phyloP scores from a whole-genome alignment of 1,140 invertebrate genomes.

The Zaprionus ornatus region DNA sequence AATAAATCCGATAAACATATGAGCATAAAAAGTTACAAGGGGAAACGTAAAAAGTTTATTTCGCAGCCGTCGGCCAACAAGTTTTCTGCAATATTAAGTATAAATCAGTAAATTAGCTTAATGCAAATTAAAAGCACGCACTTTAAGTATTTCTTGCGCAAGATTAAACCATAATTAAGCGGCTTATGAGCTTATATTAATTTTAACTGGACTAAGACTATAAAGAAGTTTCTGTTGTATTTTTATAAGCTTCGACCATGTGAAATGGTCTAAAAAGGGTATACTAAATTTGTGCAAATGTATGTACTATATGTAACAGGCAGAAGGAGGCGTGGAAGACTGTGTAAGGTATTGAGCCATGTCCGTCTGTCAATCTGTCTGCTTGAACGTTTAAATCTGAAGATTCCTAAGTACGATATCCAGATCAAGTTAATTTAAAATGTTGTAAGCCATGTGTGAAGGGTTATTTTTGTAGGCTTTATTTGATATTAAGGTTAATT shows the following conservation, averaged over 20 bases:
- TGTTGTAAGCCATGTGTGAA: too few relatives aligned
- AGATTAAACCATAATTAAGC: not conserved
- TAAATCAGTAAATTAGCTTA: constrained; percentile 27
- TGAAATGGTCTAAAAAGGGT: too few relatives aligned
- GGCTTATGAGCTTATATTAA: not conserved
- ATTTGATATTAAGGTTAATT: too few relatives aligned
- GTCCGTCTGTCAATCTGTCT: too few relatives aligned
- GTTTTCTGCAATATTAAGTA: constrained; percentile 25
- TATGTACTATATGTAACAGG: too few relatives aligned
- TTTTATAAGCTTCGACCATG: not conserved
- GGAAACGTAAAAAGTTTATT: constrained; percentile 13
- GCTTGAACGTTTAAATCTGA: too few relatives aligned
- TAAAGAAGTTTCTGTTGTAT: not conserved
- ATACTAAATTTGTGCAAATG: too few relatives aligned
- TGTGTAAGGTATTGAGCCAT: too few relatives aligned
- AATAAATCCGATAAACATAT: constrained; percentile 47
- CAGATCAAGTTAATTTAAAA: too few relatives aligned
- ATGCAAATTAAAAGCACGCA: constrained; percentile 10
- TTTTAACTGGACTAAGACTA: not conserved
- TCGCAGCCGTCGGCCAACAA: not conserved
- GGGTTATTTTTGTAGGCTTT: too few relatives aligned
- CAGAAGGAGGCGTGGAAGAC: too few relatives aligned
- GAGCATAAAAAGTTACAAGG: constrained; percentile 28
- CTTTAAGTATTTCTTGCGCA: not conserved
- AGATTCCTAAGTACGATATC: too few relatives aligned